Base-by-base conservation (phyloP, 2,113 vertebrate species). In the Corythaeola cristata region DNA sequence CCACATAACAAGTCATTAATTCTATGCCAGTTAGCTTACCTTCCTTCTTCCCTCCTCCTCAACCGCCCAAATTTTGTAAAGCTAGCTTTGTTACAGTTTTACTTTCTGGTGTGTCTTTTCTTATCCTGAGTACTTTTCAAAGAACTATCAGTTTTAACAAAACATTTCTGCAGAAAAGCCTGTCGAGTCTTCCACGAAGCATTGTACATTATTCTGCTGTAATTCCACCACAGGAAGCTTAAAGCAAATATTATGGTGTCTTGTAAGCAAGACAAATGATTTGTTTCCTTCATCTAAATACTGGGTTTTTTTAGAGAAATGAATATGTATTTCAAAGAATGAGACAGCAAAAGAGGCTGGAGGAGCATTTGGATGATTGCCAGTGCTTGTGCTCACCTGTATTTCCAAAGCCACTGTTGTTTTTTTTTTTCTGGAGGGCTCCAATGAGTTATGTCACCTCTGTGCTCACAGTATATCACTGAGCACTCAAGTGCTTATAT, bases 321-420 rank as follows among this genome's bases (percentile, higher is more conserved):
- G 23, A 67, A 55, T 87, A 68, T 84, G n/a, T n/a, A 52, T 90
- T 86, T 76, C 67, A 69, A 72, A 95, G 88, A 79, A 83, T 94
- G 94, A 95, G 74, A 95, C 88, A 91, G 94, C 89, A 95, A 21
- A 63, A 60, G 30, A 89, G 62, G n/a, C 73, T 92, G 33, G 32
- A 96, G 56, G 59, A 94, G 53, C 11, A 52, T 78, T 52, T 94
- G 93, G 69, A n/a, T 84, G 39, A 14, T 39, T 82, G 84, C 69
- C 64, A 81, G 35, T 18, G 47, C 45, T 95, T 88, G 11, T 2
- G 2, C 32, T 96, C 87, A 95, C 81, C 89, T 95, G 33, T 52
- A 23, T 82, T 96, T 89, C 84, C 84, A 91, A 92, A 94, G 81
- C 32, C 8, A 23, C 28, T 47, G 41, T 44, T 55, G 73, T 44